Conservation (phyloP, 2,888 invertebrate genomes). For the Parnassius orleans region DNA sequence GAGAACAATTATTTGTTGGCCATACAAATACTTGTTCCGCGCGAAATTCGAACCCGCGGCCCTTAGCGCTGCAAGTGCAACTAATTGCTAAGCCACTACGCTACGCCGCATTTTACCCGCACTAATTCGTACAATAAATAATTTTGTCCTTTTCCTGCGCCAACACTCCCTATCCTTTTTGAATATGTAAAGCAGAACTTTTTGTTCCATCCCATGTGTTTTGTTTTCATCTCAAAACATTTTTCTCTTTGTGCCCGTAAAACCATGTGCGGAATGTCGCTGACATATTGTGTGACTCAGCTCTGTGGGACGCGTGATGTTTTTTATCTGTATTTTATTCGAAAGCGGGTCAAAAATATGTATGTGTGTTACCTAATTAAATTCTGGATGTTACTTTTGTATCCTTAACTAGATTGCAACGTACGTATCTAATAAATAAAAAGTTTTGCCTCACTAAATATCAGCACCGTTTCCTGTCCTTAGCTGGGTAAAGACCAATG, state of each 20-base stretch:
- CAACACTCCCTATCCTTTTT: conserved; percentile 4
- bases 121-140: conserved; percentile 12
- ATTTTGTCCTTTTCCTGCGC: conserved; percentile 8
- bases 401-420: too few relatives aligned
- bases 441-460: too few relatives aligned
- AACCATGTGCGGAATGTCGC: conserved; percentile 18
- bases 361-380: too few relatives aligned
- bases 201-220: conserved; percentile 15
- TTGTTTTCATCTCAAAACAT: conserved; percentile 18
- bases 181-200: conserved; percentile 5
- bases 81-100: too few relatives aligned
- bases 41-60: too few relatives aligned
- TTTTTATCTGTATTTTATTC: conserved; percentile 6
- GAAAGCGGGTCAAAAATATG: conserved; percentile 4
- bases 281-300: conserved; percentile 12
- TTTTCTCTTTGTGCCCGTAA: conserved; percentile 16
- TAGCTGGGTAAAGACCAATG: too few relatives aligned
- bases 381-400: too few relatives aligned
- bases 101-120: neutral
- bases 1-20: too few relatives aligned
- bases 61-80: too few relatives aligned
- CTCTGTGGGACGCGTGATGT: neutral
- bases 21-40: too few relatives aligned
- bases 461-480: too few relatives aligned
- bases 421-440: too few relatives aligned